Evolutionary conservation across 2,797 vertebrate genomes (phyloP).

Genomic region (Psittacula derbiana): DNA sequence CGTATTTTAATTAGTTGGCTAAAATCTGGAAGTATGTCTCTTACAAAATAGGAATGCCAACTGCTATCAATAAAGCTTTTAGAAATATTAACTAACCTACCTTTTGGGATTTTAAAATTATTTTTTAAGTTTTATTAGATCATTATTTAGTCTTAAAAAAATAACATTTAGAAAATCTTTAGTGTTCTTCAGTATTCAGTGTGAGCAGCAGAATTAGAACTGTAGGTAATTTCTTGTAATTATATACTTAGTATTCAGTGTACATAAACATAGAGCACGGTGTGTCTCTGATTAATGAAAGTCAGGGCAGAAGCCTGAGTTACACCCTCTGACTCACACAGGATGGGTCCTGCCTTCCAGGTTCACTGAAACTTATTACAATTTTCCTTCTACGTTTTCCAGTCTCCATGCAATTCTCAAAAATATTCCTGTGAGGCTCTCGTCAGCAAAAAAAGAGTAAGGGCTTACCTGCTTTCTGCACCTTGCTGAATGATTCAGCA

Average conservation of each 20-base stretch:
- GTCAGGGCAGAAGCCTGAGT: slow-evolving; percentile 17
- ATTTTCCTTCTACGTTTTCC: not conserved
- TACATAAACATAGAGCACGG: not conserved
- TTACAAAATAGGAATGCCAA: not conserved
- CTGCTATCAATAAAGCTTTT: not conserved
- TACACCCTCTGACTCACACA: slow-evolving; percentile 55
- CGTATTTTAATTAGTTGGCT: not conserved
- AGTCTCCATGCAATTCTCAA: slow-evolving; percentile 40
- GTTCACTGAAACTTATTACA: slow-evolving; percentile 26
- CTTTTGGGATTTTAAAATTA: not conserved
- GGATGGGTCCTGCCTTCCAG: slow-evolving; percentile 15
- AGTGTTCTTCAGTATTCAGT: not conserved
- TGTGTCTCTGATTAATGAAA: slow-evolving; percentile 11
- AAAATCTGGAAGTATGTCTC: not conserved
- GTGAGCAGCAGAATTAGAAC: not conserved
- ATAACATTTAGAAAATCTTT: not conserved
- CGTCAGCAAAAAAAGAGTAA: not conserved
- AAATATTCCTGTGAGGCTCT: slow-evolving; percentile 54
- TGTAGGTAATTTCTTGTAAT: slow-evolving; percentile 37
- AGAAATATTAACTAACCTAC: not conserved
- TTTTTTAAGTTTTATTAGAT: not conserved
- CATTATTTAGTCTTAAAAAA: not conserved
- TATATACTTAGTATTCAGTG: slow-evolving; percentile 7
- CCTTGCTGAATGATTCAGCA: slow-evolving; percentile 35
- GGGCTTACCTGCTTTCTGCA: slow-evolving; percentile 16